Evolutionary conservation across 1,140 invertebrate species (phyloP).

Genomic region (Aplysia californica): DNA sequence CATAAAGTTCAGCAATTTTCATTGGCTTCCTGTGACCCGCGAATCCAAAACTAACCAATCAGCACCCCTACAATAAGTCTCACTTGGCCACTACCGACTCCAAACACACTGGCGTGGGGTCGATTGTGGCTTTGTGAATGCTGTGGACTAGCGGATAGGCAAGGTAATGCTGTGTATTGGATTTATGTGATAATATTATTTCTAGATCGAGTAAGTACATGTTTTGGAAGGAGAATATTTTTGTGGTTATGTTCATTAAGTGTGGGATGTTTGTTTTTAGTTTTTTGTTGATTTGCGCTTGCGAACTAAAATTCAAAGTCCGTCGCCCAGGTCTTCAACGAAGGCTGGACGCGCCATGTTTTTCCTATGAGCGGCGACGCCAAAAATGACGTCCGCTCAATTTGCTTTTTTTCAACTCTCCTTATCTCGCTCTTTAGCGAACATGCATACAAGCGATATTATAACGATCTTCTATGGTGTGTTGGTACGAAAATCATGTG

Average conservation of each 20-base stretch:
- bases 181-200: background rate
- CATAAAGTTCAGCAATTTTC: background rate
- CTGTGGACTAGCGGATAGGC: background rate
- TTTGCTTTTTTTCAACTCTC: background rate
- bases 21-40: background rate
- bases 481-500: background rate
- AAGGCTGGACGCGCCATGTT: slow-evolving; percentile 44
- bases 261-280: background rate
- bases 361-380: slow-evolving; percentile 1
- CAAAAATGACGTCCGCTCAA: slow-evolving; percentile 18
- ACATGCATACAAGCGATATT: background rate
- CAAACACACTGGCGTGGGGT: slow-evolving; percentile 26
- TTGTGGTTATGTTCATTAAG: background rate
- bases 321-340: slow-evolving; percentile 3
- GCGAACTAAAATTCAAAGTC: background rate
- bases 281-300: background rate
- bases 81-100: background rate
- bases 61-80: background rate
- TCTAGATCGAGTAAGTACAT: background rate
- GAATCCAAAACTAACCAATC: slow-evolving; percentile 25
- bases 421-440: background rate
- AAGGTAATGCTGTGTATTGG: background rate
- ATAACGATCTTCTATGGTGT: background rate
- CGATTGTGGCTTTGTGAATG: background rate
- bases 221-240: background rate